Conservation (phyloP, 2,113 vertebrate genomes). For the Sus scrofa region T2T-Sscrofa CM000812.6:213783001-213783500, state of each 20-base stretch:
- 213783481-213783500: conserved; percentile 21
- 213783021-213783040: conserved; percentile 70
- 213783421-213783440: background rate
- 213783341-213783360: background rate
- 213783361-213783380: conserved; percentile 38
- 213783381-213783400: conserved; percentile 51
- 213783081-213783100: conserved; percentile 66
- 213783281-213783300: background rate
- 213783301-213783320: background rate
- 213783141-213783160: conserved; percentile 71
- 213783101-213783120: conserved; percentile 60
- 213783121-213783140: conserved; percentile 60
- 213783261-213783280: background rate
- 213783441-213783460: conserved; percentile 7
- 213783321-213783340: background rate
- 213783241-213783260: conserved; percentile 42
- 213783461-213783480: conserved; percentile 3
- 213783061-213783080: conserved; percentile 72
- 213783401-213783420: background rate
- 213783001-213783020: conserved; percentile 20
- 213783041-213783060: conserved; percentile 59
- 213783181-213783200: conserved; percentile 66
- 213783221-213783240: conserved; percentile 1
- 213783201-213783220: conserved; percentile 23
- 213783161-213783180: conserved; percentile 59